Percentiles rank a stretch among this genome's conserved stretches.
These are phyloP conservation scores for Anolis apletophallus DNA, from an alignment of 2,797 vertebrate genomes.

Conservation along the genomic window DNA sequence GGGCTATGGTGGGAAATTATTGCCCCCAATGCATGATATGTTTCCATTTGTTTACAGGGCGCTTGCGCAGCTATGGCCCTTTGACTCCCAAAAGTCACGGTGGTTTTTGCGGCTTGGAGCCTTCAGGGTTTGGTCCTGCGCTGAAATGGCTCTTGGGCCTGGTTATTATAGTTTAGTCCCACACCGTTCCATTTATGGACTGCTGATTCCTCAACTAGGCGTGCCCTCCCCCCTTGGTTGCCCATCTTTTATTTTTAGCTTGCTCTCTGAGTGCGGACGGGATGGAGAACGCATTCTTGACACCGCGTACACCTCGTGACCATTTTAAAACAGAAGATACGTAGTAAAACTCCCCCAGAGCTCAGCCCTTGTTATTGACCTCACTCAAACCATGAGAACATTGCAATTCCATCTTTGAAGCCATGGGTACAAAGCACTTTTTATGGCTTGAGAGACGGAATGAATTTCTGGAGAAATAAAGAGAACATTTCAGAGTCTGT, in stretches of 20 bases:
- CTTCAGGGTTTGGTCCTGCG: not conserved
- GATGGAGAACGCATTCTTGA: constrained; percentile 27
- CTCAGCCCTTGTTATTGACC: constrained; percentile 4
- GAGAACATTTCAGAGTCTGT: not conserved
- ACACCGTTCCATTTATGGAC: not conserved
- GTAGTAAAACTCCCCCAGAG: not conserved
- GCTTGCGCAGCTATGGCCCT: not conserved
- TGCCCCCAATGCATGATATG: not conserved
- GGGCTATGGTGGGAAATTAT: not conserved
- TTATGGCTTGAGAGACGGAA: not conserved
- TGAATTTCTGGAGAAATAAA: constrained; percentile 16
- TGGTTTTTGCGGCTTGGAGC: constrained; percentile 2
- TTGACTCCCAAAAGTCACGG: not conserved
- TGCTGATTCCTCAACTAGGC: not conserved
- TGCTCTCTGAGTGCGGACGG: constrained; percentile 15
- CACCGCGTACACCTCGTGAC: fast-evolving
- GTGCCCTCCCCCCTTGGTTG: not conserved
- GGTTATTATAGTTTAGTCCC: constrained; percentile 8
- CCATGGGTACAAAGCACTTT: constrained; percentile 1
- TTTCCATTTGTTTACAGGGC: not conserved
- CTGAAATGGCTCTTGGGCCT: not conserved
- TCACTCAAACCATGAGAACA: constrained; percentile 17
- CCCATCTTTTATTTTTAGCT: not conserved
- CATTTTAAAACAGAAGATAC: constrained; percentile 10
- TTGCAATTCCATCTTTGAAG: not conserved